Conservation (phyloP, 2,888 invertebrate genomes). For the Drosophila paramelanica region DNA sequence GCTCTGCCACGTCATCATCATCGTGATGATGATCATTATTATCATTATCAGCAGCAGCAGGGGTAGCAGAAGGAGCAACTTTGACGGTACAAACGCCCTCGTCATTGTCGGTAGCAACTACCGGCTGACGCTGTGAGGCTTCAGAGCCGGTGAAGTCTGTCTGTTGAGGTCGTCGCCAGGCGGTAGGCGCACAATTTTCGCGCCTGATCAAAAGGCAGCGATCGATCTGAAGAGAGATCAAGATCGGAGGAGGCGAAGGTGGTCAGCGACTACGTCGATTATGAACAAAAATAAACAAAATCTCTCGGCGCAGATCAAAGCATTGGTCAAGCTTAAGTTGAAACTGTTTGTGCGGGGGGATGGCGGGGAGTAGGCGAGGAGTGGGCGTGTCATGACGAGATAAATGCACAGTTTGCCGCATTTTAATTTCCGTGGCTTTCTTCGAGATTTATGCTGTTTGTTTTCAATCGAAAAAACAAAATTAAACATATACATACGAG, state of each 20-base stretch:
- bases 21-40: constrained; percentile 23
- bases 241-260: constrained; percentile 33
- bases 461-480: constrained; percentile 66
- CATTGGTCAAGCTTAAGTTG: constrained; percentile 51
- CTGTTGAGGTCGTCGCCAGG: constrained; percentile 34
- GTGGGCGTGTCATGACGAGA: constrained; percentile 67
- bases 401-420: constrained; percentile 80
- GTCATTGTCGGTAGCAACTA: constrained; percentile 77
- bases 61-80: constrained; percentile 11
- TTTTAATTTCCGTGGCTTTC: constrained; percentile 64
- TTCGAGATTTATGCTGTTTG: constrained; percentile 41
- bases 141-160: constrained; percentile 12
- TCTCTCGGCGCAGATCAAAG: constrained; percentile 78
- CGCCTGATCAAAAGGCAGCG: constrained; percentile 76
- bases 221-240: constrained; percentile 11
- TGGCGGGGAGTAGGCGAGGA: neutral
- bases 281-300: constrained; percentile 80
- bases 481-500: constrained; percentile 60
- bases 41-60: constrained; percentile 33
- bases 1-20: constrained; percentile 50
- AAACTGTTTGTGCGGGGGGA: constrained; percentile 27
- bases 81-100: constrained; percentile 54
- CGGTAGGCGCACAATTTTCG: constrained; percentile 73
- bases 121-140: constrained; percentile 64
- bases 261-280: constrained; percentile 60